Evolutionary conservation across 2,888 invertebrate species (phyloP).

Genomic region (Lypha dubia): DNA sequence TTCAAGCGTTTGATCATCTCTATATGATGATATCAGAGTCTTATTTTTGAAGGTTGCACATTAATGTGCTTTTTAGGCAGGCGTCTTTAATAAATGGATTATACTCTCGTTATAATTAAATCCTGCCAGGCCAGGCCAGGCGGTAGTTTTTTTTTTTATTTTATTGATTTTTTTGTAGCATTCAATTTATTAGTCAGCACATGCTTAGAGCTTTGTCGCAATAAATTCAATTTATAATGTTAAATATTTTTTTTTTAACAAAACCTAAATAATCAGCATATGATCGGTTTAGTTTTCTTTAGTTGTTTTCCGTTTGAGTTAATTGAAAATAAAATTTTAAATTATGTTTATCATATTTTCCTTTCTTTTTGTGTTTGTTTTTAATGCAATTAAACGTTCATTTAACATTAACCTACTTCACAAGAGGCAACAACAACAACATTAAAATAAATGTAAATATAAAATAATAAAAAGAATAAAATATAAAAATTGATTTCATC

Average conservation of each 20-base stretch:
- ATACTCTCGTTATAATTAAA: no score
- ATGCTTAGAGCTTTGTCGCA: constrained; percentile 4
- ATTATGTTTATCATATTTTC: constrained; percentile 47
- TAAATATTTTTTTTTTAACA: neutral
- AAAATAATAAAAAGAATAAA: neutral
- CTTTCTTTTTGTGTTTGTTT: neutral
- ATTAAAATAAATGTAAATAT: neutral
- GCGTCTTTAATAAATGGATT: no score
- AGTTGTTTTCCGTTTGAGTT: constrained; percentile 19
- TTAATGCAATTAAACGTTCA: constrained; percentile 32
- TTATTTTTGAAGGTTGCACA: no score
- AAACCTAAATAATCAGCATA: neutral
- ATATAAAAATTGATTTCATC: constrained; percentile 30
- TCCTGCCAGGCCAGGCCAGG: neutral
- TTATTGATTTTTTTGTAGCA: neutral
- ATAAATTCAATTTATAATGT: constrained; percentile 42
- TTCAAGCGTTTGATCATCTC: no score
- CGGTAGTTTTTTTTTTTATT: neutral
- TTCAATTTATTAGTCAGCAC: neutral
- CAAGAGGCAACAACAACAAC: neutral
- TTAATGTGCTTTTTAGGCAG: no score
- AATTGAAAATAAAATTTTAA: constrained; percentile 55
- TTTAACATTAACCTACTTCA: constrained; percentile 66
- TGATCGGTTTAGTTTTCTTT: neutral
- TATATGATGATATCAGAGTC: no score